phyloP scores from a whole-genome alignment of 2,113 vertebrate species.

The Brienomyrus brachyistius region DNA sequence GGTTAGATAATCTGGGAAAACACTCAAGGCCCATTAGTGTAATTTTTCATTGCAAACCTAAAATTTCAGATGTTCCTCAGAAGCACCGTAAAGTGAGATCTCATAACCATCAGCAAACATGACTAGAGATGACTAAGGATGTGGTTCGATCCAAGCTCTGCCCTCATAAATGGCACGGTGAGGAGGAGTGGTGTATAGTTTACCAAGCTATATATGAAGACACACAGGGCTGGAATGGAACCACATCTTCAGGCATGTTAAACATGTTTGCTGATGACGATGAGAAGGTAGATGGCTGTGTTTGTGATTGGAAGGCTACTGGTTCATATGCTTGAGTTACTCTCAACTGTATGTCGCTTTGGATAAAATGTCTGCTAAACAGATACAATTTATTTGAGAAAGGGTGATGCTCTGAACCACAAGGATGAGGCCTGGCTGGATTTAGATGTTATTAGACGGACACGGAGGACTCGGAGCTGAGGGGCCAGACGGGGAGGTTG shows the following conservation, averaged over 20 bases:
- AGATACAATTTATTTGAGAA: neutral
- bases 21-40: slow-evolving; percentile 27
- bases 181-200: neutral
- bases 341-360: neutral
- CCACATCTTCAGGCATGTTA: neutral
- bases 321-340: neutral
- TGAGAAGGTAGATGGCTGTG: neutral
- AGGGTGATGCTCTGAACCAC: neutral
- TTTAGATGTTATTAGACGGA: neutral
- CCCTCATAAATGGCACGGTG: neutral
- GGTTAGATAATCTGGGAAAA: neutral
- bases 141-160: neutral
- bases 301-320: neutral
- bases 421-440: neutral
- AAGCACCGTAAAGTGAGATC: slow-evolving; percentile 26
- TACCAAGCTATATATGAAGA: neutral
- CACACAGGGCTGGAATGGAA: neutral
- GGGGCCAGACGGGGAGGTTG: neutral
- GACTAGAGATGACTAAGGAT: neutral
- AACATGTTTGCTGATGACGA: slow-evolving; percentile 35
- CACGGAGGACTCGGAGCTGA: neutral
- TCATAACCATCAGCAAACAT: slow-evolving; percentile 39
- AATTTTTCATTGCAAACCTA: slow-evolving; percentile 31
- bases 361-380: neutral
- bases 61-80: slow-evolving; percentile 12